phyloP scores from a whole-genome alignment of 2,113 vertebrate genomes.

The Felis catus region F.catus_Fca126_mat1.0 CM031424.1:36003501-36004000 shows the following conservation, averaged over 20 bases:
- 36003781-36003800: neutral
- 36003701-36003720: neutral
- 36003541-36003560: neutral
- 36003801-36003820: neutral
- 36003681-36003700: neutral
- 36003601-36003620: neutral
- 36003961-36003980: neutral
- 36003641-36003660: neutral
- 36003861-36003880: neutral
- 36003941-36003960: neutral
- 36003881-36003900: neutral
- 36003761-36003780: neutral
- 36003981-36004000: neutral
- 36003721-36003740: neutral
- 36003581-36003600: neutral
- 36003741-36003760: neutral
- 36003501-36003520: neutral
- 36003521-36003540: neutral
- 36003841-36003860: neutral
- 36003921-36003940: slow-evolving; percentile 17
- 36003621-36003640: neutral
- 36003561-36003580: neutral
- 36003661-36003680: neutral
- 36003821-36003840: neutral
- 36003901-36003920: neutral